A percentile compares a stretch with the other conserved stretches of the same genome.
Conservation (phyloP, 2,113 vertebrate genomes). For the Manacus vitellinus region DNA sequence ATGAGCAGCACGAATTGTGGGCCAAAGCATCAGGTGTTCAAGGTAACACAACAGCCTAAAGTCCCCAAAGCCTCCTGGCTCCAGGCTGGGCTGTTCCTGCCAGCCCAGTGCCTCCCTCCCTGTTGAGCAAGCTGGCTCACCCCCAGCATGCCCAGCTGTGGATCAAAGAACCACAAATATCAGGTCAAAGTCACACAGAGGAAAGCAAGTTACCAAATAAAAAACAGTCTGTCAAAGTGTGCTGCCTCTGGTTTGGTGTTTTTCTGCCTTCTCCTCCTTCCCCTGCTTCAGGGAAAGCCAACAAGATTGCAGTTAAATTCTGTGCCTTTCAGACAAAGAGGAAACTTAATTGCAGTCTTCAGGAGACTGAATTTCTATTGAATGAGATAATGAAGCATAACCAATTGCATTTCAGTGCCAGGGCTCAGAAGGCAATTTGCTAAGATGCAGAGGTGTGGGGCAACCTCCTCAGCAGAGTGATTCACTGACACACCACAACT, state of each 20-base stretch:
- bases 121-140: background rate
- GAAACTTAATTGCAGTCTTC: slow-evolving; percentile 61
- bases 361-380: slow-evolving; percentile 52
- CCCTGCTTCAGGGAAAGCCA: background rate
- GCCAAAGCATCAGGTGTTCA: background rate
- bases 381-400: slow-evolving; percentile 63
- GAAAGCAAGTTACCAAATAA: background rate
- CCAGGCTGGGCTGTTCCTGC: background rate
- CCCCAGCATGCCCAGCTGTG: background rate
- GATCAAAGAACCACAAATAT: background rate
- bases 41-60: background rate
- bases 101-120: fast-evolving
- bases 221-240: background rate
- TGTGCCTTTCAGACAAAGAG: slow-evolving; percentile 29
- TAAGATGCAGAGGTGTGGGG: slow-evolving; percentile 38
- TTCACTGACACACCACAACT: slow-evolving; percentile 8
- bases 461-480: background rate
- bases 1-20: background rate
- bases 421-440: slow-evolving; percentile 43
- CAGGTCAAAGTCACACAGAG: background rate
- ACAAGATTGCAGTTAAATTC: slow-evolving; percentile 1
- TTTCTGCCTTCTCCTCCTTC: background rate
- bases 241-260: background rate
- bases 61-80: background rate
- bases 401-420: slow-evolving; percentile 40